A percentile compares a stretch with the other conserved stretches of the same genome.
phyloP scores from a whole-genome alignment of 2,888 invertebrate genomes.

The Nephrotoma appendiculata region DNA sequence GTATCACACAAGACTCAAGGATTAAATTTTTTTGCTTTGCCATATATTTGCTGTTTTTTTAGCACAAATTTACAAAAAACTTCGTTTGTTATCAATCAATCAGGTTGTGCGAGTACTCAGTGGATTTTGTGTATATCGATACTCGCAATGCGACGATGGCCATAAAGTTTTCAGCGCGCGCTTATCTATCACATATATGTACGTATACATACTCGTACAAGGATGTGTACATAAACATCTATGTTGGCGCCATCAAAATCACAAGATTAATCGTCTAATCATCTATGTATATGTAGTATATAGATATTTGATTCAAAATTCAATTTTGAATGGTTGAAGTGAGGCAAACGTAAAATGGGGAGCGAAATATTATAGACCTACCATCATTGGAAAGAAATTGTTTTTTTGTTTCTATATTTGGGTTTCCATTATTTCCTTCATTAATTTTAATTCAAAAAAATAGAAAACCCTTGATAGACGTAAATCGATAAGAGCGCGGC shows the following conservation, averaged over 20 bases:
- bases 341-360: not conserved
- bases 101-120: not conserved
- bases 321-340: not conserved
- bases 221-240: not conserved
- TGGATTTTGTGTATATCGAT: not conserved
- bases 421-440: not conserved
- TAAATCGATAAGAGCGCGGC: not conserved
- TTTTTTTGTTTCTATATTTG: not conserved
- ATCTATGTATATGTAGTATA: not conserved
- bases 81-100: not conserved
- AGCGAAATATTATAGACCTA: not conserved
- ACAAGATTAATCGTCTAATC: not conserved
- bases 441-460: not conserved
- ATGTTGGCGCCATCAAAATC: not conserved
- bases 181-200: not conserved
- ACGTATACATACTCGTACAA: no score
- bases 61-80: not conserved
- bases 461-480: not conserved
- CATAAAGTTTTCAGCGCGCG: no score
- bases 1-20: not conserved
- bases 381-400: not conserved
- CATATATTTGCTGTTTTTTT: not conserved
- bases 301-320: not conserved
- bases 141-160: not conserved
- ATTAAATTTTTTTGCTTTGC: not conserved